phyloP scores from a whole-genome alignment of 2,888 invertebrate genomes.

The Calameuta pallipes region DNA sequence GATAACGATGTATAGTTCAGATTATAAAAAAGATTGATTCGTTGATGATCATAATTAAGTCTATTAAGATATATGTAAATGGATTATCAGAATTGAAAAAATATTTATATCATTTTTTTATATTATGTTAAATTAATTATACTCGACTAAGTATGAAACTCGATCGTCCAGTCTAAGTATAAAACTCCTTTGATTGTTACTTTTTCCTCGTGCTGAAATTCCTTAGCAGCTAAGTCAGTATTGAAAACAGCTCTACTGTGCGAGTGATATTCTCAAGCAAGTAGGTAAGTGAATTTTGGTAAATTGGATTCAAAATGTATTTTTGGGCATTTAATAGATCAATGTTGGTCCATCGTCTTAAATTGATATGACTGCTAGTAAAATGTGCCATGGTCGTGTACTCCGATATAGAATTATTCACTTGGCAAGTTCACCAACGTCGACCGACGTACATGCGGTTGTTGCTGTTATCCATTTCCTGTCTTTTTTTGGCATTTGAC shows the following conservation, averaged over 20 bases:
- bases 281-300: background rate
- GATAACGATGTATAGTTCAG: background rate
- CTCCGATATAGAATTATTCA: background rate
- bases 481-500: slow-evolving; percentile 27
- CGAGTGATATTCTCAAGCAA: background rate
- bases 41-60: background rate
- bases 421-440: slow-evolving; percentile 26
- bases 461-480: slow-evolving; percentile 18
- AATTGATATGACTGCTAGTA: background rate
- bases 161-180: background rate
- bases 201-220: too few species aligned
- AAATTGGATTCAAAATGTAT: background rate
- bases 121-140: background rate
- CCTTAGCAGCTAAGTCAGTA: too few species aligned
- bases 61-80: background rate
- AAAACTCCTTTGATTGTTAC: too few species aligned
- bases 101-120: background rate
- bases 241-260: background rate
- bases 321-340: background rate
- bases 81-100: background rate
- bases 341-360: background rate
- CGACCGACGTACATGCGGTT: slow-evolving; percentile 11
- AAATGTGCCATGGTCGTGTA: background rate
- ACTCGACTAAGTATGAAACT: background rate
- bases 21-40: too few species aligned